Conservation (phyloP, 2,888 invertebrate species). For the Oxyscelio sp. region DNA sequence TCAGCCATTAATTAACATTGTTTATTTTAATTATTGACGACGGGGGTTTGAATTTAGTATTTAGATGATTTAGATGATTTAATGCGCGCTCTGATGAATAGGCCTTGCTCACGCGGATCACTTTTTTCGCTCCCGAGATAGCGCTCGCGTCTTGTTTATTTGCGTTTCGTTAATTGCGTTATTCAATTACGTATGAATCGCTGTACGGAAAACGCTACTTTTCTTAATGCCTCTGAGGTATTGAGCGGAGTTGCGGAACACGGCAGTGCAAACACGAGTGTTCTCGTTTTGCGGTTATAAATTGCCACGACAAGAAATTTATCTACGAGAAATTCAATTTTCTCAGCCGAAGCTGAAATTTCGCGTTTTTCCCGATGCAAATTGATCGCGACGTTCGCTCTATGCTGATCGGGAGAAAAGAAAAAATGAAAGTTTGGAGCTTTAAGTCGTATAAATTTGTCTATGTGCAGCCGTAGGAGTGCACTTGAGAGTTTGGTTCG, state of each 20-base stretch:
- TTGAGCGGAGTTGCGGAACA: too few relatives aligned
- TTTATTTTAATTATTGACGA: constrained; percentile 63
- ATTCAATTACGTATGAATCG: not conserved
- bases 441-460: too few relatives aligned
- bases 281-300: too few relatives aligned
- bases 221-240: too few relatives aligned
- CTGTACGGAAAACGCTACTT: not conserved
- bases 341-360: not conserved
- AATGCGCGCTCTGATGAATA: constrained; percentile 30
- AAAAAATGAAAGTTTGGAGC: too few relatives aligned
- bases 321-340: constrained; percentile 1
- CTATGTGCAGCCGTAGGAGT: too few relatives aligned
- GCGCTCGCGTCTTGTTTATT: not conserved
- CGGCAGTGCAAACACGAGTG: too few relatives aligned
- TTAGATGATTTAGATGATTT: constrained; percentile 48
- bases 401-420: constrained; percentile 10
- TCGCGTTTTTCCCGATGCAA: not conserved
- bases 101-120: not conserved
- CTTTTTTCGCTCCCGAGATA: not conserved
- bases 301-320: too few relatives aligned
- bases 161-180: constrained; percentile 14
- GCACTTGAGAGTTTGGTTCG: too few relatives aligned
- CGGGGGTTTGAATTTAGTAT: constrained; percentile 41
- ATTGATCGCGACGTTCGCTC: not conserved
- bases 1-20: constrained; percentile 64